Conservation (phyloP, 2,113 vertebrate species). For the Baryphthengus martii region DNA sequence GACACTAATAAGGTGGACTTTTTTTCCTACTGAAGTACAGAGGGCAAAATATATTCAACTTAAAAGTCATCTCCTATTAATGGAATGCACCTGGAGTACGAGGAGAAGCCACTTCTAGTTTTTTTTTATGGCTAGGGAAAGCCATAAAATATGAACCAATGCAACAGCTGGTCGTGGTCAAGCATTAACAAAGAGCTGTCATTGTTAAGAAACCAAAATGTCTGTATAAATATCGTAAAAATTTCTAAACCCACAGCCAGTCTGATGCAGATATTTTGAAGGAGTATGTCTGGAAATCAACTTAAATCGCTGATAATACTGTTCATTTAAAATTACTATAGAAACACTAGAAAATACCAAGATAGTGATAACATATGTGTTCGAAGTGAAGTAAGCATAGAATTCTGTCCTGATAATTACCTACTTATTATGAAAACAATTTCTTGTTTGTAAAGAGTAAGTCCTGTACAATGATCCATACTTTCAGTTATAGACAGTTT, state of each 20-base stretch:
- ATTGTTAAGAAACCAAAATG: not conserved
- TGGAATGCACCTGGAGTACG: not conserved
- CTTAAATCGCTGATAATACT: not conserved
- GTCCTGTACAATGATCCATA: not conserved
- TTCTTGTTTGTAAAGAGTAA: not conserved
- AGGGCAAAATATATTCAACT: not conserved
- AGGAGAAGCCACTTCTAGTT: not conserved
- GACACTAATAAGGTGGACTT: not conserved
- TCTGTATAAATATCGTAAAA: not conserved
- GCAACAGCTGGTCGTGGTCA: not conserved
- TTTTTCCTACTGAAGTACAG: not conserved
- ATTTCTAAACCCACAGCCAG: not conserved
- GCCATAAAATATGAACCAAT: not conserved
- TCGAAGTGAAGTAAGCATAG: not conserved
- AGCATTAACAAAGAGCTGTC: not conserved
- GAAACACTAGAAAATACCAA: not conserved
- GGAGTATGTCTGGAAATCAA: not conserved
- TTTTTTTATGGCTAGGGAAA: not conserved
- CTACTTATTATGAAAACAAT: not conserved
- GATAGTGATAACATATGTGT: rapidly evolving
- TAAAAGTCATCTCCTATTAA: not conserved
- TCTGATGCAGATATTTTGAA: not conserved
- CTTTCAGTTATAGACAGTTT: not conserved
- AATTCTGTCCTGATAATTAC: not conserved
- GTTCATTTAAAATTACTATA: not conserved